A percentile compares a stretch with the other conserved stretches of the same genome.
Conservation (phyloP, 1,140 invertebrate species). For the Leptinotarsa defecta region DNA sequence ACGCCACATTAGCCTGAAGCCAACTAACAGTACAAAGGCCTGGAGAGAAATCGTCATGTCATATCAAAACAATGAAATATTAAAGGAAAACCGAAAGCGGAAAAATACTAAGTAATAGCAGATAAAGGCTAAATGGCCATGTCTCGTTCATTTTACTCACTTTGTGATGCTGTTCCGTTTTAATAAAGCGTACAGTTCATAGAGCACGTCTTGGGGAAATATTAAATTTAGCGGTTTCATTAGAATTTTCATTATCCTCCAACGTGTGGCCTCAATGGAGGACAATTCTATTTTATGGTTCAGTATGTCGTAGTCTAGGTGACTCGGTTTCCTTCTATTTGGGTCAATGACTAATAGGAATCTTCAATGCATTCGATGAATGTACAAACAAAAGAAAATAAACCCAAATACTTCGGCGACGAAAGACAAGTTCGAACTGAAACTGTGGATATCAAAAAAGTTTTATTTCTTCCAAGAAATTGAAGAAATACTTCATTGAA, state of each 20-base stretch:
- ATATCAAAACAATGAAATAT: slow-evolving; percentile 1
- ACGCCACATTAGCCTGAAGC: not conserved
- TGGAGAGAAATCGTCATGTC: not conserved
- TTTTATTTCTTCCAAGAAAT: no score
- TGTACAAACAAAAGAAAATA: not conserved
- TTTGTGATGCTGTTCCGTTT: not conserved
- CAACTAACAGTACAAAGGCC: not conserved
- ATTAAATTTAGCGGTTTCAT: not conserved
- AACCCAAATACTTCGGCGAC: not conserved
- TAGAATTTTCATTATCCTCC: not conserved
- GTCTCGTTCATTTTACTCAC: not conserved
- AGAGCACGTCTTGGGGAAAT: not conserved
- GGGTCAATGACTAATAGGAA: not conserved
- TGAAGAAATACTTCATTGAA: no score
- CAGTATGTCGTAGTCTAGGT: slow-evolving; percentile 2
- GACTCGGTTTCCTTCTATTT: not conserved
- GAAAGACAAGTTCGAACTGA: no score
- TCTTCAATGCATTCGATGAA: not conserved
- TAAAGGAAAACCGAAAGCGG: not conserved
- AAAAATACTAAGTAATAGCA: not conserved
- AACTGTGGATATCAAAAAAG: no score
- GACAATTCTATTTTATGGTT: not conserved
- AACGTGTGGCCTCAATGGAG: not conserved
- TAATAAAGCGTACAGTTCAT: not conserved
- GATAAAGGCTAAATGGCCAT: not conserved